phyloP scores from a whole-genome alignment of 2,113 vertebrate species.

The Gymnarchus niloticus region DNA sequence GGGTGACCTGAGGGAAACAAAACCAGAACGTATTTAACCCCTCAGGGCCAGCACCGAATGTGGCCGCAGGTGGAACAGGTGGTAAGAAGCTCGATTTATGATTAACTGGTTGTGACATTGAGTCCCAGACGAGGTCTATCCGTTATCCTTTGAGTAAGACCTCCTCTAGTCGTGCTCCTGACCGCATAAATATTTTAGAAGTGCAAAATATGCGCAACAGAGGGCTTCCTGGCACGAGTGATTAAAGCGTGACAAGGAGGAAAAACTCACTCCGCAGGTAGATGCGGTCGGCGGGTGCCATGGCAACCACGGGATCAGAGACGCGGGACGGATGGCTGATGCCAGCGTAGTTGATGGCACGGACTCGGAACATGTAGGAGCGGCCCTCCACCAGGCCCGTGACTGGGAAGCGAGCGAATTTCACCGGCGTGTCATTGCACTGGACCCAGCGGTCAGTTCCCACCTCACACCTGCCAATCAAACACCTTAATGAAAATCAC shows the following conservation, averaged over 20 bases:
- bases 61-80: background rate
- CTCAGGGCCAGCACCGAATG: background rate
- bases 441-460: constrained; percentile 88
- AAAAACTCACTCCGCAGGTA: constrained; percentile 71
- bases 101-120: background rate
- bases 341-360: constrained; percentile 81
- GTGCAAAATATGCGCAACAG: too few species aligned
- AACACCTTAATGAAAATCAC: background rate
- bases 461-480: constrained; percentile 78
- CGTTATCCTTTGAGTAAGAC: background rate
- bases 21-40: background rate
- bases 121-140: background rate
- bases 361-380: constrained; percentile 87
- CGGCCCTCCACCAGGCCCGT: constrained; percentile 90
- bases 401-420: constrained; percentile 93
- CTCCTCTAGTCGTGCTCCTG: background rate
- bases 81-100: background rate
- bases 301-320: constrained; percentile 80
- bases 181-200: too few species aligned
- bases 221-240: too few species aligned
- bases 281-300: constrained; percentile 87
- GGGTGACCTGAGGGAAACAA: constrained; percentile 69
- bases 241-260: background rate
- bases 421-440: constrained; percentile 90
- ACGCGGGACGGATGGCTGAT: constrained; percentile 80